A percentile compares a stretch with the other conserved stretches of the same genome.
Evolutionary conservation across 2,113 vertebrate species (phyloP).

Genomic region (Rhinogobius similis): DNA sequence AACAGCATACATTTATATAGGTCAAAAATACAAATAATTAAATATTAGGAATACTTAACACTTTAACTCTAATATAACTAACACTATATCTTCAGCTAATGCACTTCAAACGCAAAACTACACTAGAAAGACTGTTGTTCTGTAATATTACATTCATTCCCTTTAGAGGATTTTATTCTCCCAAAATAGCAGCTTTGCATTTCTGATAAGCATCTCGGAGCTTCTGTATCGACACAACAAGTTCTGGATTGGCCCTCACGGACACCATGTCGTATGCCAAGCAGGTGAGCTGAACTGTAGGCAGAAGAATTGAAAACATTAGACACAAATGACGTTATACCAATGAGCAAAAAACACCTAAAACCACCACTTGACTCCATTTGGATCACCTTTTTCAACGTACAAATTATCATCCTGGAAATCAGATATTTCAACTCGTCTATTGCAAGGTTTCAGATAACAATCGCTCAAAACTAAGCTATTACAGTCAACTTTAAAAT

Average conservation of each 20-base stretch:
- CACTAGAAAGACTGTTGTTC: not conserved
- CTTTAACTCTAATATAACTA: not conserved
- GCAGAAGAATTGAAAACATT: not conserved
- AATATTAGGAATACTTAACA: not conserved
- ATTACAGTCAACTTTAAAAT: too few species aligned
- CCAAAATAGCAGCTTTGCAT: conserved; percentile 80
- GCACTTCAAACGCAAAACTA: not conserved
- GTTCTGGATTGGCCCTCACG: conserved; percentile 77
- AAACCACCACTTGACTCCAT: too few species aligned
- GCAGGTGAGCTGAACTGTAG: conserved; percentile 82
- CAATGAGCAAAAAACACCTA: too few species aligned
- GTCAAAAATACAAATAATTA: too few species aligned
- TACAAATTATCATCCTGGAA: too few species aligned
- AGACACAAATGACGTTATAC: too few species aligned
- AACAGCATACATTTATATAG: too few species aligned
- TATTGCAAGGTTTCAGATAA: too few species aligned
- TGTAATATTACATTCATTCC: not conserved
- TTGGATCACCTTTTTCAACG: too few species aligned
- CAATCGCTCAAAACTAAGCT: too few species aligned
- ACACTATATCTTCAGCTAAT: not conserved
- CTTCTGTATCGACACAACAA: conserved; percentile 63
- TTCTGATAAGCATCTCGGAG: conserved; percentile 74
- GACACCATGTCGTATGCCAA: conserved; percentile 84
- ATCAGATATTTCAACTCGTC: too few species aligned
- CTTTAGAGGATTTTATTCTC: conserved; percentile 47